Percentiles rank a stretch among this genome's conserved stretches.
Evolutionary conservation across 2,888 invertebrate species (phyloP).

Genomic region (Drosophila prolongata): DNA sequence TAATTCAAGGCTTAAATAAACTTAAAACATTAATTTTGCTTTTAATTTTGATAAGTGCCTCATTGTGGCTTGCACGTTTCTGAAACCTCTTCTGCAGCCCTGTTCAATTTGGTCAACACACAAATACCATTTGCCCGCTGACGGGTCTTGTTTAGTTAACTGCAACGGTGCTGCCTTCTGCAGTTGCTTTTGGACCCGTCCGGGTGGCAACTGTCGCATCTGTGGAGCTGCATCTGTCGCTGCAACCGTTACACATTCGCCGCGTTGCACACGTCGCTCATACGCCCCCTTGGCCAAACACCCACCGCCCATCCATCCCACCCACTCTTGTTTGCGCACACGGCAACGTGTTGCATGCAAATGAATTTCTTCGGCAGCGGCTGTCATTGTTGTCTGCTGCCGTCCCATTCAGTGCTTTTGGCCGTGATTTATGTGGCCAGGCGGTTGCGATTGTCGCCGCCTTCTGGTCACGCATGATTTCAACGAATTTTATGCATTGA

Average conservation of each 20-base stretch:
- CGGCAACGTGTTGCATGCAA: conserved; percentile 79
- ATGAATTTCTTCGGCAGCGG: conserved; percentile 63
- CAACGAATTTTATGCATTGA: conserved; percentile 33
- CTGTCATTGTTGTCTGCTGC: conserved; percentile 36
- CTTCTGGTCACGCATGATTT: conserved; percentile 39
- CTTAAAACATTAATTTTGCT: too few relatives aligned
- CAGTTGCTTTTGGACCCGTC: conserved; percentile 34
- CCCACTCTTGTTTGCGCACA: conserved; percentile 40
- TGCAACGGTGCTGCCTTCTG: conserved; percentile 36
- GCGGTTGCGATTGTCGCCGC: conserved; percentile 54
- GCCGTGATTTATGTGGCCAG: conserved; percentile 61
- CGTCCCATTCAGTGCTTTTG: conserved; percentile 6
- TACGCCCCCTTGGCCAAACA: conserved; percentile 49
- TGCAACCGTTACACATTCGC: conserved; percentile 52
- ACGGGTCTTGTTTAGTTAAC: conserved; percentile 52
- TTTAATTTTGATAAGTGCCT: too few relatives aligned
- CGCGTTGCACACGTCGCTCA: conserved; percentile 62
- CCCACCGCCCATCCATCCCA: not conserved
- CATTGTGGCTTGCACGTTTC: too few relatives aligned
- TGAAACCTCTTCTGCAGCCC: conserved; percentile 33
- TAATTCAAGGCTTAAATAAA: too few relatives aligned
- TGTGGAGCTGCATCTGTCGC: conserved; percentile 17
- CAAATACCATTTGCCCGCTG: conserved; percentile 29
- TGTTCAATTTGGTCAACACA: conserved; percentile 24
- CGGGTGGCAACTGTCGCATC: conserved; percentile 40